Percentiles rank a stretch among this genome's conserved stretches.
Conservation (phyloP, 2,113 vertebrate genomes). For the Atrichornis clamosus region DNA sequence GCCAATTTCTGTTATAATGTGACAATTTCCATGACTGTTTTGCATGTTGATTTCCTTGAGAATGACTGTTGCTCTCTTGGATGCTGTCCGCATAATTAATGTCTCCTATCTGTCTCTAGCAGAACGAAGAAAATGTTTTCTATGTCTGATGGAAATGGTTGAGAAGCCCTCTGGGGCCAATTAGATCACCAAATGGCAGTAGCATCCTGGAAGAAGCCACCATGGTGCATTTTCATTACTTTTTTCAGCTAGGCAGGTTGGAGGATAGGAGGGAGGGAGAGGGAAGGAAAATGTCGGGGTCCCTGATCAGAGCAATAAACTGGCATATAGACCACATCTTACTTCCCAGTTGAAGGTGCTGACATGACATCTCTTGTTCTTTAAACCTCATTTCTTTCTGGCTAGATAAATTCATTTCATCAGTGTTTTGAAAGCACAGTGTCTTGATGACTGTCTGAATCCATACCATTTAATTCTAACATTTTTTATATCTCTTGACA, state of each 20-base stretch:
- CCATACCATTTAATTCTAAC: constrained; percentile 16
- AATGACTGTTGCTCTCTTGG: not conserved
- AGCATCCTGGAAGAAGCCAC: constrained; percentile 23
- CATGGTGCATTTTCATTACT: constrained; percentile 5
- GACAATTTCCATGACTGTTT: not conserved
- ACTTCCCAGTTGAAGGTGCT: not conserved
- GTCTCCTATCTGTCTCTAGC: constrained; percentile 5
- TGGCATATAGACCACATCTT: not conserved
- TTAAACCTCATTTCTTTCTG: constrained; percentile 1
- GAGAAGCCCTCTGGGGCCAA: constrained; percentile 43
- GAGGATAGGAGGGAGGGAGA: not conserved
- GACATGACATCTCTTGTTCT: not conserved
- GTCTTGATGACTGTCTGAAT: not conserved
- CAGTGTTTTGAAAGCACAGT: not conserved
- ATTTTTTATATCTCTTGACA: not conserved
- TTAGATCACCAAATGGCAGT: constrained; percentile 52
- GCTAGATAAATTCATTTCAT: constrained; percentile 4
- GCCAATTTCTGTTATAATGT: not conserved
- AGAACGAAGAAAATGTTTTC: constrained; percentile 27
- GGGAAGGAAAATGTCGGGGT: not conserved
- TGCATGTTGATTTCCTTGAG: constrained; percentile 14
- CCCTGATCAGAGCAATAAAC: constrained; percentile 17
- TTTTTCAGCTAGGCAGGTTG: not conserved
- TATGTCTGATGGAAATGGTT: constrained; percentile 35
- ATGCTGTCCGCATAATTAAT: constrained; percentile 16